Evolutionary conservation across 2,113 vertebrate species (phyloP), one percentile per base, ranked within the genome.

Genomic region (Tragelaphus buxtoni): DNA sequence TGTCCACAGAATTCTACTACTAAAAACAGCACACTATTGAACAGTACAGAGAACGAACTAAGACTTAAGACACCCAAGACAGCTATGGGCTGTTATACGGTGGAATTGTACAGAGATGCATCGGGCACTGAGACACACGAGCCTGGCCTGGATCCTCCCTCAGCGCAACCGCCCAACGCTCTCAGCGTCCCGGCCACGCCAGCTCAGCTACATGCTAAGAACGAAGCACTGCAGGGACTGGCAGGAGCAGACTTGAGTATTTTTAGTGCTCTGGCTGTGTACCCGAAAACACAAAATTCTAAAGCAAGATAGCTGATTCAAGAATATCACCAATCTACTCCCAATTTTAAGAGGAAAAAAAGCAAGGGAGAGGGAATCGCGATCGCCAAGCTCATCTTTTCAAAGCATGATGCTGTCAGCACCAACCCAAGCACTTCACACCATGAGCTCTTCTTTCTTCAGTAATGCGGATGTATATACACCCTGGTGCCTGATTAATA

Each of bases 11-110:
- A 98, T 95, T 98, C 98, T 96, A 96, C 82, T 97, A 98, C 96
- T 97, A 98, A 98, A 98, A 98, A 98, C 97, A 97, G 97, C 92
- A 97, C 97, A 97, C 98, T 98, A 96, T 77, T 26, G 53, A 98
- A 99, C 98, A 98, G 96, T 96, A 98, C 98, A 98, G 97, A 98
- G 96, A 97, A 98, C 98, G 96, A 98, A 98, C 97, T 98, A 97
- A 95, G 98, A 99, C 98, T 98, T 76, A 35, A 42, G 98, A 98
- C 98, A 98, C 98, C 98, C 98, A 97, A 65, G 97, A 99, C 98
- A 98, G 97, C 97, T 98, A 98, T 98, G 98, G 98, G 98, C 98
- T 98, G 98, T 97, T 98, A 98, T 98, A 98, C 98, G 98, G 97
- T 97, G 97, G 97, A 98, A 95, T 97, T 96, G 98, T 97, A 98